These are phyloP conservation scores for Cydia strobilella DNA, from an alignment of 1,140 invertebrate genomes.

Conservation along the genomic window DNA sequence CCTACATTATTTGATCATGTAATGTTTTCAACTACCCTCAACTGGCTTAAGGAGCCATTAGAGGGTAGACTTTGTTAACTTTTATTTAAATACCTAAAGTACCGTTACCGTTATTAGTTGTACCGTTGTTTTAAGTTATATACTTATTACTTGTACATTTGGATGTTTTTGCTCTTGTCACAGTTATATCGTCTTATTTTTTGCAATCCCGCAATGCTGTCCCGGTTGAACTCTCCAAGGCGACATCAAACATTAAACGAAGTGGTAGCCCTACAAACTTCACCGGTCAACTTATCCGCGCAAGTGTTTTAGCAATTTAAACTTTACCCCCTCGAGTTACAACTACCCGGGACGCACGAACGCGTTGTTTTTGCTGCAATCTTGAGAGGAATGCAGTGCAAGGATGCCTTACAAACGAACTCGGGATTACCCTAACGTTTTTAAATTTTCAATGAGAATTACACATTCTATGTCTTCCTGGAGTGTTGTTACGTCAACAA, in stretches of 20 bases:
- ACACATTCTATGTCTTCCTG: constrained; percentile 4
- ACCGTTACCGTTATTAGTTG: too few species aligned
- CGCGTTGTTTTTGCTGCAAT: constrained; percentile 48
- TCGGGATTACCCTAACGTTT: constrained; percentile 44
- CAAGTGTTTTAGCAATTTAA: constrained; percentile 51
- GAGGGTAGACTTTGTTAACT: too few species aligned
- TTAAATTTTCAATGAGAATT: constrained; percentile 28
- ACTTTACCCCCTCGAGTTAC: constrained; percentile 48
- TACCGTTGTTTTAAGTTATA: too few species aligned
- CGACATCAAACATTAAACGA: constrained; percentile 7
- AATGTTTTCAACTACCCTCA: too few species aligned
- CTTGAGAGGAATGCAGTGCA: constrained; percentile 61
- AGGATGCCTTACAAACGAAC: constrained; percentile 51
- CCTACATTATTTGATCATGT: too few species aligned
- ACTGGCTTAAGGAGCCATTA: too few species aligned
- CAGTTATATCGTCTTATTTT: not conserved
- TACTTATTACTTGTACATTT: too few species aligned
- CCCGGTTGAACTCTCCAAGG: not conserved
- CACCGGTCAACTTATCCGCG: constrained; percentile 37
- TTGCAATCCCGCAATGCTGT: not conserved
- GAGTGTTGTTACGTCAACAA: constrained; percentile 2
- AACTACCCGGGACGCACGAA: constrained; percentile 29
- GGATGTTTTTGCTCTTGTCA: not conserved
- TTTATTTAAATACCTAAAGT: too few species aligned
- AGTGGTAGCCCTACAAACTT: constrained; percentile 38